Evolutionary conservation across 2,113 vertebrate genomes (phyloP).

Genomic region (Azemiops feae): DNA sequence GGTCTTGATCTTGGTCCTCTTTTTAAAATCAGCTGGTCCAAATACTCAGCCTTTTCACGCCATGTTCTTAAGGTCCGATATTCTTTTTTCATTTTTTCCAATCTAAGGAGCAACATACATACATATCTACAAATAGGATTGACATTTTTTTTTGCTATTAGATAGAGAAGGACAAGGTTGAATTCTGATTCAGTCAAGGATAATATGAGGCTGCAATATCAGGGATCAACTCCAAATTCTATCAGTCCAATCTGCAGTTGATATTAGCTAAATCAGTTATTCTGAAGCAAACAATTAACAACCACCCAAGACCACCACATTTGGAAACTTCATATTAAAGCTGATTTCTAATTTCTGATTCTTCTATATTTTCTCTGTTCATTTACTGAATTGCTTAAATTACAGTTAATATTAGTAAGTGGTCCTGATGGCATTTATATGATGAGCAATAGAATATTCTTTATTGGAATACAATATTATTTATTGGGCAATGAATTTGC

Average conservation of each 20-base stretch:
- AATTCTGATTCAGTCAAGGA: neutral
- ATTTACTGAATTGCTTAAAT: neutral
- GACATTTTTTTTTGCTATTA: neutral
- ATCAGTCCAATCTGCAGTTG: neutral
- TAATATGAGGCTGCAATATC: neutral
- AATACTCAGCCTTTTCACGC: slow-evolving; percentile 57
- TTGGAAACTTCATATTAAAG: neutral
- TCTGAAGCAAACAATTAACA: neutral
- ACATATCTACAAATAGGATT: neutral
- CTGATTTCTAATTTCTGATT: neutral
- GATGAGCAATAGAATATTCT: neutral
- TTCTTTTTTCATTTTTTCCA: slow-evolving; percentile 62
- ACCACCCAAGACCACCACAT: neutral
- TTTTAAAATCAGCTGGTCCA: slow-evolving; percentile 47
- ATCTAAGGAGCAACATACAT: slow-evolving; percentile 43
- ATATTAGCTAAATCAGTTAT: neutral
- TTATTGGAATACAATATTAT: neutral
- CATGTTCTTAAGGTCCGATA: slow-evolving; percentile 62
- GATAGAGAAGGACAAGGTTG: neutral
- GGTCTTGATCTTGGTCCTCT: neutral
- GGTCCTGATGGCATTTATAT: neutral
- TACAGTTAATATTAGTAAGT: neutral
- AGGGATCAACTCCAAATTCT: neutral
- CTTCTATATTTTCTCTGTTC: neutral
- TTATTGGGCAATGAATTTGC: neutral